Evolutionary conservation across 2,113 vertebrate genomes (phyloP), one percentile per base, ranked within the genome.

Genomic region (Podilymbus podiceps): DNA sequence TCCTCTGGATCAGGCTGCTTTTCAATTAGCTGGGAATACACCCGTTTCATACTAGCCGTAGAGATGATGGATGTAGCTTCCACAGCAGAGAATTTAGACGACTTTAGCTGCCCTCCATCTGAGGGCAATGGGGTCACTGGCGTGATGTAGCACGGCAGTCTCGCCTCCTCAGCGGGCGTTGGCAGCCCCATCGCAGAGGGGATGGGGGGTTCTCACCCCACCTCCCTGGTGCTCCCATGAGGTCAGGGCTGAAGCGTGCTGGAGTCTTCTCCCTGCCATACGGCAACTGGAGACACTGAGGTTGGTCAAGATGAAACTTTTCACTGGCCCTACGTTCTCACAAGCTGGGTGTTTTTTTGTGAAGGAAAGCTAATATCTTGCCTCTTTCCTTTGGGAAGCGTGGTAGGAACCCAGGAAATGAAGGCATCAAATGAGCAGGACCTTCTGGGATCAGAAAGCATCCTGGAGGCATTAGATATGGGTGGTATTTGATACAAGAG

Each of bases 401-500:
- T 6, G 67, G 82, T 84, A 73, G 85, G 89, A 77, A 31, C 62
- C 91, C 94, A 40, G 92, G 80, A 79, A 95, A 67, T 0, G 0
- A 87, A 92, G 53, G 89, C 92, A 93, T 91, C 95, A 85, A 97
- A 88, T n/a, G 3, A 79, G 91, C 84, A 91, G 71, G 89, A 94
- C 93, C 91, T 88, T 96, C 89, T 88, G 94, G 94, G 92, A 88
- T 97, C 91, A 42, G n/a, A 38, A 96, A 91, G 84, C 95, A 97
- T 97, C 97, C 95, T 97, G 96, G 94, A 97, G 93, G 23, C 92
- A 97, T 97, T 97, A 97, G 97, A 79, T 33, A 97, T 97, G 97
- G 94, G 35, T 95, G 96, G 93, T 18, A 97, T 96, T 93, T 24
- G 89, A 97, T 97, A 95, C 93, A 76, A 69, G 95, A 85, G 83